Conservation (phyloP, 2,888 invertebrate genomes). For the Callimorpha dominula region DNA sequence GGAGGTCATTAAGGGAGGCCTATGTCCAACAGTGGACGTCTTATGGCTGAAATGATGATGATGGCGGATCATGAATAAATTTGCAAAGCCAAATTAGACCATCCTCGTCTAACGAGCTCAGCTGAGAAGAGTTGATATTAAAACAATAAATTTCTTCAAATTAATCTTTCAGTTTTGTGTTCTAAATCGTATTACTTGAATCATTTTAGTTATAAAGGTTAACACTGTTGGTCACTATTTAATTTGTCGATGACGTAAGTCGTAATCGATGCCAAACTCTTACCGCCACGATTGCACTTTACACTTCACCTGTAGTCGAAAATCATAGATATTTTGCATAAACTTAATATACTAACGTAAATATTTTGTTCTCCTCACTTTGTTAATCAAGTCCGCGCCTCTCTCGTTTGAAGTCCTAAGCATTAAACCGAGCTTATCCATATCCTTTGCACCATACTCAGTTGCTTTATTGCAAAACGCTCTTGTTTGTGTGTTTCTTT, state of each 20-base stretch:
- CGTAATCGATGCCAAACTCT: not conserved
- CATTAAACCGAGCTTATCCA: not conserved
- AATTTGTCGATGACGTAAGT: not conserved
- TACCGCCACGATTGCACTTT: not conserved
- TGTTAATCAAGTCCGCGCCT: not conserved
- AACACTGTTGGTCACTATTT: not conserved
- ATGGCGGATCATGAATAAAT: not conserved
- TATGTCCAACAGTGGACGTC: too few relatives aligned
- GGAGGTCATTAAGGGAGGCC: too few relatives aligned
- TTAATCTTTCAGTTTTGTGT: not conserved
- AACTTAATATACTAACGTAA: too few relatives aligned
- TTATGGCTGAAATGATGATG: too few relatives aligned
- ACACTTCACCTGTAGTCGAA: not conserved
- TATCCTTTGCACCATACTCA: not conserved
- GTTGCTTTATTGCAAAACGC: too few relatives aligned
- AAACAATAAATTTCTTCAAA: not conserved
- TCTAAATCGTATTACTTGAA: not conserved
- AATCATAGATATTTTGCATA: not conserved
- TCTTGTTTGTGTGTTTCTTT: not conserved
- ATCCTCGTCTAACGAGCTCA: not conserved
- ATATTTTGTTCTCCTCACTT: too few relatives aligned
- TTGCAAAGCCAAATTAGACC: not conserved
- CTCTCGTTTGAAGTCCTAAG: not conserved
- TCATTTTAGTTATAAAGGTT: not conserved
- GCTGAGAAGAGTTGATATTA: not conserved